A percentile compares a stretch with the other conserved stretches of the same genome.
phyloP scores from a whole-genome alignment of 2,888 invertebrate genomes.

The Pandemis cinnamomeana region DNA sequence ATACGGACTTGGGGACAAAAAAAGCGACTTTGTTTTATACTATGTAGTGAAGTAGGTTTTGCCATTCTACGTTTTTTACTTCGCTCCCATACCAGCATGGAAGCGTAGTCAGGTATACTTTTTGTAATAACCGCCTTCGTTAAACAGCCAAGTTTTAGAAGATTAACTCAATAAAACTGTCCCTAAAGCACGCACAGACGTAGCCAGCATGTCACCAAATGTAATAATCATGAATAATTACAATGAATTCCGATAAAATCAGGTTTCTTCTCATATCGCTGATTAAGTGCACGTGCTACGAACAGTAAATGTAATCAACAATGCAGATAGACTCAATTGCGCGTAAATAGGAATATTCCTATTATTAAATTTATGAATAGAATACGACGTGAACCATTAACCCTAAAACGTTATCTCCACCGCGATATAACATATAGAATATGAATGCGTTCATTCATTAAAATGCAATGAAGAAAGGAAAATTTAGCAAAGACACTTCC shows the following conservation, averaged over 20 bases:
- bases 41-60: too few relatives aligned
- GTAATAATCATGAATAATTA: not conserved
- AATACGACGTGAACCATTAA: constrained; percentile 65
- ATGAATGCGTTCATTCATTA: constrained; percentile 70
- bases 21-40: too few relatives aligned
- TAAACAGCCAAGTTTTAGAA: not conserved
- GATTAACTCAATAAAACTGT: not conserved
- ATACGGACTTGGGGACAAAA: too few relatives aligned
- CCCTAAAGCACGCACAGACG: not conserved
- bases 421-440: constrained; percentile 71
- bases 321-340: constrained; percentile 56
- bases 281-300: constrained; percentile 60
- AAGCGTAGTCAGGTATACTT: not conserved
- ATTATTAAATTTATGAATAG: constrained; percentile 65
- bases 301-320: constrained; percentile 49
- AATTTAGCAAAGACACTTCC: constrained; percentile 71
- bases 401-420: constrained; percentile 68
- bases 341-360: constrained; percentile 79
- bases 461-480: constrained; percentile 68
- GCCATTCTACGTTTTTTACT: too few relatives aligned
- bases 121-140: not conserved
- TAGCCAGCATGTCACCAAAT: not conserved
- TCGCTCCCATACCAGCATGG: too few relatives aligned
- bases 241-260: constrained; percentile 10
- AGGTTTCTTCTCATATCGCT: constrained; percentile 50